A percentile compares a stretch with the other conserved stretches of the same genome.
phyloP scores from a whole-genome alignment of 2,888 invertebrate genomes.

The Aethes cnicana region DNA sequence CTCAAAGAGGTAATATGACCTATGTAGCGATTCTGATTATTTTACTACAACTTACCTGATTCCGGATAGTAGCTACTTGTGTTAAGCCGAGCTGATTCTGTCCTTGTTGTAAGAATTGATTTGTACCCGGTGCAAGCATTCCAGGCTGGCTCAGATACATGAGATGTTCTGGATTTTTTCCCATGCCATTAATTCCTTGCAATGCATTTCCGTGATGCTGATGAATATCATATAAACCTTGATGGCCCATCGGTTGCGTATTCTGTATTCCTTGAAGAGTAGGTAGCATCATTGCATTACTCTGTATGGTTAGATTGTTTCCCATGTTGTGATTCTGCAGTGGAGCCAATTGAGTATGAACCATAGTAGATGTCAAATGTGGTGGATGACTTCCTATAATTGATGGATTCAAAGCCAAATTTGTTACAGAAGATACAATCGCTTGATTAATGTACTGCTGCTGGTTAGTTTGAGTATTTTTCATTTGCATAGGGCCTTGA shows the following conservation, averaged over 20 bases:
- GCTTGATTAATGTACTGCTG: slow-evolving; percentile 78
- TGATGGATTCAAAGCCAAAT: slow-evolving; percentile 74
- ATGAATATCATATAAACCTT: slow-evolving; percentile 77
- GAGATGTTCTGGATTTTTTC: slow-evolving; percentile 76
- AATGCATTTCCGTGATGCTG: slow-evolving; percentile 74
- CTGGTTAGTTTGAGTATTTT: slow-evolving; percentile 77
- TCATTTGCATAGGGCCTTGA: slow-evolving; percentile 77
- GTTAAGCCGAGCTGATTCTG: slow-evolving; percentile 82
- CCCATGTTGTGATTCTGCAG: slow-evolving; percentile 76
- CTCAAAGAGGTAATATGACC: too few relatives aligned
- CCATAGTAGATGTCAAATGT: slow-evolving; percentile 75
- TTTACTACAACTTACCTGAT: slow-evolving; percentile 68
- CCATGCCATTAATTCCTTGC: slow-evolving; percentile 79
- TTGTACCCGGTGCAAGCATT: slow-evolving; percentile 83
- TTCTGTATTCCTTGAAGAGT: slow-evolving; percentile 77
- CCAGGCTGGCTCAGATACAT: slow-evolving; percentile 79
- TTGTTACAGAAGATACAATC: slow-evolving; percentile 73
- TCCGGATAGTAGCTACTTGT: slow-evolving; percentile 74
- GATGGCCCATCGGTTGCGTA: slow-evolving; percentile 76
- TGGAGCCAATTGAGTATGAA: slow-evolving; percentile 80
- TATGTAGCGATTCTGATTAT: too few relatives aligned
- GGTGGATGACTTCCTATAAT: slow-evolving; percentile 75
- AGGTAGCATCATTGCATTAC: slow-evolving; percentile 77
- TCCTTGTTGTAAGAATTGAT: slow-evolving; percentile 84
- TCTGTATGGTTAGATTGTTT: slow-evolving; percentile 69